Evolutionary conservation across 1,140 invertebrate species (phyloP).

Genomic region (Drosophila bifasciata): DNA sequence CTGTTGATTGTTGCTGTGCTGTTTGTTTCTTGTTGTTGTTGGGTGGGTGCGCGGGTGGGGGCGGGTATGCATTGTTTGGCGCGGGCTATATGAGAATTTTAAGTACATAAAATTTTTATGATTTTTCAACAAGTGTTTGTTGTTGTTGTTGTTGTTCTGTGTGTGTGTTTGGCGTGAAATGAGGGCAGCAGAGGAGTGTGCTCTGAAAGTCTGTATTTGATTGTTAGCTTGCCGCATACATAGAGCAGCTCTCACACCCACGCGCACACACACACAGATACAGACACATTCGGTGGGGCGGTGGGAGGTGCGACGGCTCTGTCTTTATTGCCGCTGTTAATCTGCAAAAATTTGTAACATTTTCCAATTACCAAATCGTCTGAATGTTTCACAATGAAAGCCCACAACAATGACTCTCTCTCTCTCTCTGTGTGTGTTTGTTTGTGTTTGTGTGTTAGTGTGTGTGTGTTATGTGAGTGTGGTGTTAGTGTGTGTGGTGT

Average conservation of each 20-base stretch:
- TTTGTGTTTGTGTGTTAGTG: no score
- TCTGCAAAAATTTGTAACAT: conserved; percentile 52
- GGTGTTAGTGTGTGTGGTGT: no score
- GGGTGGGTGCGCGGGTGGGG: no score
- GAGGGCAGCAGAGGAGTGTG: not conserved
- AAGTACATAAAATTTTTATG: conserved; percentile 72
- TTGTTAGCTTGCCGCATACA: conserved; percentile 30
- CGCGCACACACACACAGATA: conserved; percentile 5
- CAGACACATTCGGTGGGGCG: conserved; percentile 23
- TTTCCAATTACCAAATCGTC: conserved; percentile 49
- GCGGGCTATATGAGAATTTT: conserved; percentile 68
- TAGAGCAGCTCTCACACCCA: no score
- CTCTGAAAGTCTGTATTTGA: conserved; percentile 52
- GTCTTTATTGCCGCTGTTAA: conserved; percentile 50
- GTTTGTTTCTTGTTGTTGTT: conserved; percentile 29
- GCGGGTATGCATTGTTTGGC: conserved; percentile 70
- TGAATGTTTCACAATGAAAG: conserved; percentile 33
- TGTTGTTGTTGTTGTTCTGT: conserved; percentile 1
- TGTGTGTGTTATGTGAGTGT: no score
- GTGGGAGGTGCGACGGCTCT: no score
- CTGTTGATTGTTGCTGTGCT: not conserved
- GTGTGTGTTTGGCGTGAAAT: conserved; percentile 8
- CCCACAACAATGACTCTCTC: conserved; percentile 20
- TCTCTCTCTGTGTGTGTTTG: not conserved
- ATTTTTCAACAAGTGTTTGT: conserved; percentile 59